Evolutionary conservation across 1,140 invertebrate species (phyloP), one percentile per base, ranked within the genome.

Genomic region (Drosophila kanapiae): DNA sequence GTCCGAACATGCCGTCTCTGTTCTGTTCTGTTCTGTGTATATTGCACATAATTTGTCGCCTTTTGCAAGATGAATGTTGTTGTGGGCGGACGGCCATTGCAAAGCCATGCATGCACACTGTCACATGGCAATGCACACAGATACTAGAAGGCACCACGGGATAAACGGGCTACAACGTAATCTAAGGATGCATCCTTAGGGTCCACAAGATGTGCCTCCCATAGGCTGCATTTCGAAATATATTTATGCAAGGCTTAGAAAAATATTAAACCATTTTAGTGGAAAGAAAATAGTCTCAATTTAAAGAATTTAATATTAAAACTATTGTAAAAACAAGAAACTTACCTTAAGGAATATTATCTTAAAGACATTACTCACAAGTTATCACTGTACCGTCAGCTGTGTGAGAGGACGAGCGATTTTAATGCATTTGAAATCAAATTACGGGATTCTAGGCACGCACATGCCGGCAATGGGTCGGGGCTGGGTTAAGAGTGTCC

Each of bases 41-140:
- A 78, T 84, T 88, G 81, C 86, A 88, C 85, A 88, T 88, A 88
- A 88, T 88, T 88, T 88, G 85, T 88, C 85, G 85, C 85, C 85
- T 82, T 90, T 88, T 85, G 85, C 85, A 90, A 88, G 85, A 88
- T 88, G 85, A 90, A 88, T 88, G 85, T 74, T 90, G 85, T 82
- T 81, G 82, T 77, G 86, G 82, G 75, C 61, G 72, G 75, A 57
- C 81, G 54, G 56, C 56, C 76, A 90, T 84, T 75, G 80, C 80
- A 78, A 57, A 61, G 75, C 75, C 74, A 81, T 74, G 76, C 71
- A 87, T 38, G 60, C 54, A 80, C 43, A 54, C 48, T 11, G 18
- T 10, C 18, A 37, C 53, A 54, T 23, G 23, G 11, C 16, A 16
- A 57, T 23, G 35, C 13, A 47, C 33, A 71, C 29, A 72, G 43